Conservation (phyloP, 2,888 invertebrate genomes). For the Troides helena region DNA sequence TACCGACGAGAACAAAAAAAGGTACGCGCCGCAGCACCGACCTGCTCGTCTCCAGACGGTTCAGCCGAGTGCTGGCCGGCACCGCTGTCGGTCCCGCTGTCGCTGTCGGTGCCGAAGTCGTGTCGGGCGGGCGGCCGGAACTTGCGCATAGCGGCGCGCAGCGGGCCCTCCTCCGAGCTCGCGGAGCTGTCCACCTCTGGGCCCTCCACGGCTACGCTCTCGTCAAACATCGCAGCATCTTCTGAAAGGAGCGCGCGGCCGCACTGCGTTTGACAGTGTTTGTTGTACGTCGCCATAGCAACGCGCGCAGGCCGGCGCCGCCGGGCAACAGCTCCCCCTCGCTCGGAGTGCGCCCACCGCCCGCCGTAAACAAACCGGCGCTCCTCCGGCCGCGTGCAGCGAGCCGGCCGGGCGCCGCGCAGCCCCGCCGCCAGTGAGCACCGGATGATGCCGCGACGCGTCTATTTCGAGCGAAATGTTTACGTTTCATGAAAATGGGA, state of each 20-base stretch:
- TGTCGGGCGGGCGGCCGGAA: conserved; percentile 71
- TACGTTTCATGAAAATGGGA: conserved; percentile 29
- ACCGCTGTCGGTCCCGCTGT: conserved; percentile 55
- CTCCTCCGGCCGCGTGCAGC: conserved; percentile 37
- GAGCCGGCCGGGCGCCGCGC: too few relatives aligned
- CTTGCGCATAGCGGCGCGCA: conserved; percentile 65
- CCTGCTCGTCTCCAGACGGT: conserved; percentile 58
- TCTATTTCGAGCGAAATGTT: conserved; percentile 29
- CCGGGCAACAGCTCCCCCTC: conserved; percentile 40
- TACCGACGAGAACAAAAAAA: too few relatives aligned
- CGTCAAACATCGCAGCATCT: conserved; percentile 77
- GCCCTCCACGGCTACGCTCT: conserved; percentile 79
- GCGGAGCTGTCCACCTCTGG: conserved; percentile 79
- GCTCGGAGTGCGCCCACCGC: neutral
- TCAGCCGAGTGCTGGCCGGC: conserved; percentile 58
- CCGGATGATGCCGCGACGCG: neutral
- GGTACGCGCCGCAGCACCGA: conserved; percentile 34
- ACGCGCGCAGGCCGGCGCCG: conserved; percentile 45
- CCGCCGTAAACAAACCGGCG: conserved; percentile 20
- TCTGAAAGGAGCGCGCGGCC: conserved; percentile 37
- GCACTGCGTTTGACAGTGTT: conserved; percentile 71
- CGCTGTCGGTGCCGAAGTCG: conserved; percentile 72
- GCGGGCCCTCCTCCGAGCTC: conserved; percentile 56
- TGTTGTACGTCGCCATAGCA: conserved; percentile 70
- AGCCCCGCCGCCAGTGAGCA: too few relatives aligned